Evolutionary conservation across 1,140 invertebrate genomes (phyloP).

Genomic region (Atopsyche davidsoni): DNA sequence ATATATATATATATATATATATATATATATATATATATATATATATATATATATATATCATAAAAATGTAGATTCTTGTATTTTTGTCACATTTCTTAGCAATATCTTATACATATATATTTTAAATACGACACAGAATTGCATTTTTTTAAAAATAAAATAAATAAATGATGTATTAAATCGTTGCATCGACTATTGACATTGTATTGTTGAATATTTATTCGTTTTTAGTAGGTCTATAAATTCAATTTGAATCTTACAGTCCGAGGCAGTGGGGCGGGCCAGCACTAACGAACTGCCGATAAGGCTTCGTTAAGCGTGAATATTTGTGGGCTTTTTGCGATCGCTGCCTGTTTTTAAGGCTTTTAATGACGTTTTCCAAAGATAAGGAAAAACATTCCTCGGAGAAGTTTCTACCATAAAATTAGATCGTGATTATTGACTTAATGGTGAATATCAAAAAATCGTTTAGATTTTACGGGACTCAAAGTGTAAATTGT

Average conservation of each 20-base stretch:
- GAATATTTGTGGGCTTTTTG: conserved; percentile 3
- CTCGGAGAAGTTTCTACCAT: background rate
- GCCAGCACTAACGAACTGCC: no score
- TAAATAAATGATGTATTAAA: no score
- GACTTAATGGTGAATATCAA: conserved; percentile 1
- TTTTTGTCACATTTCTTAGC: background rate
- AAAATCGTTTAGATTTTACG: no score
- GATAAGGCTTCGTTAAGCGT: conserved; percentile 1
- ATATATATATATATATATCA: background rate
- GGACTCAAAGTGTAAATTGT: no score
- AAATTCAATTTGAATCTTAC: no score
- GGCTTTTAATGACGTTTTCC: conserved; percentile 1
- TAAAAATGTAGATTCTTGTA: background rate
- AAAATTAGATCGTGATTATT: conserved; percentile 5
- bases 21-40: conserved; percentile 1
- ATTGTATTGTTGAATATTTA: background rate
- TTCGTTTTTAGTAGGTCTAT: background rate
- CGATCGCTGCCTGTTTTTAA: background rate
- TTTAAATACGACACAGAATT: background rate
- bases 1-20: conserved; percentile 1
- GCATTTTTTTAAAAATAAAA: background rate
- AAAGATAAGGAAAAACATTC: conserved; percentile 1
- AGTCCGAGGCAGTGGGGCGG: no score
- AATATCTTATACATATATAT: background rate
- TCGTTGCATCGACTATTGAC: no score